These are phyloP conservation scores for Bos javanicus DNA, from an alignment of 2,113 vertebrate genomes.

Conservation along the genomic window DNA sequence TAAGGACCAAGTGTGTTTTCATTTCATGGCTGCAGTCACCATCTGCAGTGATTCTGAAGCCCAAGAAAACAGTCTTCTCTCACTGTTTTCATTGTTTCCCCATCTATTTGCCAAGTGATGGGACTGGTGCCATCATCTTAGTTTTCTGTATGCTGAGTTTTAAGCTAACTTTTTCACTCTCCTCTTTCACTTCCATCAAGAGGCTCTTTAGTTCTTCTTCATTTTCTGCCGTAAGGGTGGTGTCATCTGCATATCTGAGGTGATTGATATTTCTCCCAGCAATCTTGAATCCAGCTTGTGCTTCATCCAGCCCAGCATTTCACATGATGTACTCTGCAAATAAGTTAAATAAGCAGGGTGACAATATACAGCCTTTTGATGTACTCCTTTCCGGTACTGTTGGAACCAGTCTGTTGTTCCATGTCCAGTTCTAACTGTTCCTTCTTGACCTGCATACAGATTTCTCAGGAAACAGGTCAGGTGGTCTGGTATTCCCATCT, in stretches of 20 bases:
- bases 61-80: neutral
- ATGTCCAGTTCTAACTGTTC: neutral
- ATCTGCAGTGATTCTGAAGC: neutral
- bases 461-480: neutral
- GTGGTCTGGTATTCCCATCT: neutral
- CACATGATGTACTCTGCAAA: neutral
- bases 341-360: neutral
- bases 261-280: neutral
- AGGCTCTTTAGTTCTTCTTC: neutral
- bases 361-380: neutral
- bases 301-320: neutral
- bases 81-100: neutral
- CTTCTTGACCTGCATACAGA: neutral
- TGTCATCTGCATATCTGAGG: neutral
- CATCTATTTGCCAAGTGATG: neutral
- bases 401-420: neutral
- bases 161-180: neutral
- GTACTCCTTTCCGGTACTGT: neutral
- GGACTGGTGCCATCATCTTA: neutral
- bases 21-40: neutral
- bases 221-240: neutral
- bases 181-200: neutral
- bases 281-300: neutral
- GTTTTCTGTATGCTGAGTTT: neutral
- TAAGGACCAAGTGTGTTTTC: neutral